Base-by-base conservation (phyloP, 2,888 invertebrate genomes). In the Schrankia costaestrigalis region DNA sequence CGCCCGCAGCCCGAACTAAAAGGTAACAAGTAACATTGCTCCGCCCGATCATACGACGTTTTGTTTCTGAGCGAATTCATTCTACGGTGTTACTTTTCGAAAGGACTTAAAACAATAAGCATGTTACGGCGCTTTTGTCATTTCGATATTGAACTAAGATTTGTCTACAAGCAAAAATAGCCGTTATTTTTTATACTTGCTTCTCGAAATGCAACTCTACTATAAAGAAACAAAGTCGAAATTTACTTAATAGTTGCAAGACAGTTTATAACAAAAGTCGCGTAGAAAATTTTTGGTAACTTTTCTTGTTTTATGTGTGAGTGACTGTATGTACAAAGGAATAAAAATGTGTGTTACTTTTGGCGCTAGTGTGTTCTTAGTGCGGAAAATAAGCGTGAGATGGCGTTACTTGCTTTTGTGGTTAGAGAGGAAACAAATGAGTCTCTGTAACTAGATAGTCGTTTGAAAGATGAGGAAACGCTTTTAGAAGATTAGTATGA, bases 341-440 rank as follows among this genome's bases (percentile, higher is more conserved):
- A 62, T 69, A 73, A 74, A 77, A 76, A 71, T 63, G 64, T 69
- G 66, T 57, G 65, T 62, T 49, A 43, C 32, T 33, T 32, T 67
- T 68, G 84, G 85, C 85, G 86, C 82, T 83, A 82, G 78, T 81
- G 81, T 69, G 70, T 61, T 56, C 19, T 21, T 26, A 57, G 58
- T 82, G 50, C 57, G 23, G 40, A 39, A 52, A 56, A 56, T 41
- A 35, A 35, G 41, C 58, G 57, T 40, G 50, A 85, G 86, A 84
- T 85, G 85, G 78, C 83, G 72, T 35, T 62, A 70, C 43, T 26
- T 9, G 68, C 44, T 43, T 46, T 62, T 73, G 72, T 57, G 76
- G 75, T 74, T 56, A 40, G 45, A 50, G 43, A 34, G 41, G 31
- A 54, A 63, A 59, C 53, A 60, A 47, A 52, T 51, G 51, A 41